These are phyloP conservation scores for Sceloporus tristichus DNA, from an alignment of 2,113 vertebrate species.

Conservation along the genomic window DNA sequence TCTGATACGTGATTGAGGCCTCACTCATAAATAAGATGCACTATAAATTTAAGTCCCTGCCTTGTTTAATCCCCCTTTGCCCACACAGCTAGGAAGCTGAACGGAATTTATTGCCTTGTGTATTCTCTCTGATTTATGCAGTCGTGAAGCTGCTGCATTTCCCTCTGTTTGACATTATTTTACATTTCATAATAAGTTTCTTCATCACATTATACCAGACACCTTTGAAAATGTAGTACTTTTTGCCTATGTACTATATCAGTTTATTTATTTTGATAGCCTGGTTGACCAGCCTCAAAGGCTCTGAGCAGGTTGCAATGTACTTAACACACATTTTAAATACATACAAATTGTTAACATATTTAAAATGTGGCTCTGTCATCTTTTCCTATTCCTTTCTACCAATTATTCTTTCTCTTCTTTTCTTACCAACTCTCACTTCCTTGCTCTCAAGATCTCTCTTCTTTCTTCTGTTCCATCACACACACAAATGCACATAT, in stretches of 20 bases:
- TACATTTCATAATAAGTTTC: conserved; percentile 67
- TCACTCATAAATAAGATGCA: conserved; percentile 76
- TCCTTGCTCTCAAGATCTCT: neutral
- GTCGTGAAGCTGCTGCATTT: conserved; percentile 73
- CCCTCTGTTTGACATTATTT: conserved; percentile 73
- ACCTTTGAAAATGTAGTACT: conserved; percentile 53
- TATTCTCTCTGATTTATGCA: conserved; percentile 76
- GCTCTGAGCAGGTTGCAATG: neutral
- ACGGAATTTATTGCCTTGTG: conserved; percentile 73
- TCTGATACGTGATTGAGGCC: conserved; percentile 76
- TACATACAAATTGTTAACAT: conserved; percentile 1
- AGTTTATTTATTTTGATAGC: conserved; percentile 20
- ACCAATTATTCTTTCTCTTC: neutral
- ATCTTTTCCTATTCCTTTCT: neutral
- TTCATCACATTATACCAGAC: conserved; percentile 71
- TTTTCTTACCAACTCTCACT: neutral
- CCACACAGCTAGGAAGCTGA: conserved; percentile 73
- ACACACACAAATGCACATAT: neutral
- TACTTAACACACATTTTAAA: conserved; percentile 6
- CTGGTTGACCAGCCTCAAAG: neutral
- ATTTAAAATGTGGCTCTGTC: neutral
- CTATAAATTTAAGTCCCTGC: conserved; percentile 77
- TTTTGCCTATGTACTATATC: conserved; percentile 36
- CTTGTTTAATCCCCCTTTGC: conserved; percentile 77
- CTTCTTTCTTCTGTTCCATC: neutral